phyloP scores from a whole-genome alignment of 2,113 vertebrate species.

The Hypomesus transpacificus region DNA sequence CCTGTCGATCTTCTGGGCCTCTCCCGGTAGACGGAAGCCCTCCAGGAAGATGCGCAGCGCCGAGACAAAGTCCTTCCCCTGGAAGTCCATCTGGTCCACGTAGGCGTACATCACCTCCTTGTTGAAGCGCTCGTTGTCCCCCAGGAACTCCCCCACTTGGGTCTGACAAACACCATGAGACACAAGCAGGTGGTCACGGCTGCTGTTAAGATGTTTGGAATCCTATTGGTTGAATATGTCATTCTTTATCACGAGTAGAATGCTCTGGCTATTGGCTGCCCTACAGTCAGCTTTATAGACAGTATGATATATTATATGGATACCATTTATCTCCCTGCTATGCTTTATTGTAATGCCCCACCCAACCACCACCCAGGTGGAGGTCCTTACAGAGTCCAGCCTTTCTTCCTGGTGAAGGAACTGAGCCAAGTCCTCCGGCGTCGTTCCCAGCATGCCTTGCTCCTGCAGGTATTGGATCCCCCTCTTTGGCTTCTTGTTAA shows the following conservation, averaged over 20 bases:
- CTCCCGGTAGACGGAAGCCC: constrained; percentile 85
- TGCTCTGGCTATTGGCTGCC: too few species aligned
- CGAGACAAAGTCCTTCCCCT: constrained; percentile 86
- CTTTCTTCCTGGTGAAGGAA: constrained; percentile 90
- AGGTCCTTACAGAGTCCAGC: constrained; percentile 82
- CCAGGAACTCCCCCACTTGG: constrained; percentile 86
- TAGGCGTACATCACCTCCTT: constrained; percentile 91
- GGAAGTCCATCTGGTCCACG: constrained; percentile 88
- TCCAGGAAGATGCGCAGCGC: constrained; percentile 85
- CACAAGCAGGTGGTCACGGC: background rate
- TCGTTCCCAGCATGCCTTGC: constrained; percentile 88
- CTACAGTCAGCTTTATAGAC: too few species aligned
- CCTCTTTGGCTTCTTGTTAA: constrained; percentile 92
- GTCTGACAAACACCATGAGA: constrained; percentile 66
- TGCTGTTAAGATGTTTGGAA: too few species aligned
- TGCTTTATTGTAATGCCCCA: background rate
- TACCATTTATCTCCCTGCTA: too few species aligned
- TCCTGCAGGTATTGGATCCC: constrained; percentile 90
- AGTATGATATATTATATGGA: too few species aligned
- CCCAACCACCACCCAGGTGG: background rate
- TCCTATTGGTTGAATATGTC: background rate
- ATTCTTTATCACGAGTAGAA: too few species aligned
- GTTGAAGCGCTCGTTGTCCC: constrained; percentile 88
- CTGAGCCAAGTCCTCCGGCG: constrained; percentile 85
- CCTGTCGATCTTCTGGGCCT: constrained; percentile 87